Evolutionary conservation across 2,888 invertebrate genomes (phyloP).

Genomic region (Morpho achilles): DNA sequence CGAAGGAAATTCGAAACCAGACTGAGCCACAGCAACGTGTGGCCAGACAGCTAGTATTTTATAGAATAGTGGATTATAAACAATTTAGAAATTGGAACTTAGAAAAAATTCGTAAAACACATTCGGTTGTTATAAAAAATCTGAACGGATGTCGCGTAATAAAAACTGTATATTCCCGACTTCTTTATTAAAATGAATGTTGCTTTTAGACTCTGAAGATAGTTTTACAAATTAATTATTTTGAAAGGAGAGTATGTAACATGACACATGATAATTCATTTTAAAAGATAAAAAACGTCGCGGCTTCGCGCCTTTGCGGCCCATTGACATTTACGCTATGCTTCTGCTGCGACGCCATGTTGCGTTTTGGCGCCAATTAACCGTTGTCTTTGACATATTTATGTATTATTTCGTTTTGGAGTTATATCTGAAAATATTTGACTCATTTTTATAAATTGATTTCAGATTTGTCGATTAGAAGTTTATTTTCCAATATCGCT

Average conservation of each 20-base stretch:
- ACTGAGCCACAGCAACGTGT: no score
- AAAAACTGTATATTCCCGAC: constrained; percentile 4
- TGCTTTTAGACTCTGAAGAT: constrained; percentile 15
- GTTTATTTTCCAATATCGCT: no score
- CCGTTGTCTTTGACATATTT: constrained; percentile 14
- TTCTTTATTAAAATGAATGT: constrained; percentile 10
- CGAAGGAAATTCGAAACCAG: no score
- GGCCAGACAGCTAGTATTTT: no score
- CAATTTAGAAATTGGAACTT: no score
- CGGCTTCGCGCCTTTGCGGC: constrained; percentile 57
- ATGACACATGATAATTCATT: constrained; percentile 26
- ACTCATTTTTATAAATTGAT: no score
- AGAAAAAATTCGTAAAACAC: no score
- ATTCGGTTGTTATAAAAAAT: neutral
- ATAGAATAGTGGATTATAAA: no score
- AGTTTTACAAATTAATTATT: constrained; percentile 30
- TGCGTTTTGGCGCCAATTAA: constrained; percentile 61
- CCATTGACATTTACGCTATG: constrained; percentile 55
- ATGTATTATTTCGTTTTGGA: neutral
- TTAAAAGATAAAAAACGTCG: constrained; percentile 10
- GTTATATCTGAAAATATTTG: no score
- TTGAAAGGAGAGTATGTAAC: constrained; percentile 26
- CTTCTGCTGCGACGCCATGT: constrained; percentile 33
- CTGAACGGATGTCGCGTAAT: constrained; percentile 3
- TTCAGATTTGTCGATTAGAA: no score